Percentiles rank a stretch among this genome's conserved stretches.
phyloP scores from a whole-genome alignment of 2,888 invertebrate genomes.

The Drosophila atripex region DNA sequence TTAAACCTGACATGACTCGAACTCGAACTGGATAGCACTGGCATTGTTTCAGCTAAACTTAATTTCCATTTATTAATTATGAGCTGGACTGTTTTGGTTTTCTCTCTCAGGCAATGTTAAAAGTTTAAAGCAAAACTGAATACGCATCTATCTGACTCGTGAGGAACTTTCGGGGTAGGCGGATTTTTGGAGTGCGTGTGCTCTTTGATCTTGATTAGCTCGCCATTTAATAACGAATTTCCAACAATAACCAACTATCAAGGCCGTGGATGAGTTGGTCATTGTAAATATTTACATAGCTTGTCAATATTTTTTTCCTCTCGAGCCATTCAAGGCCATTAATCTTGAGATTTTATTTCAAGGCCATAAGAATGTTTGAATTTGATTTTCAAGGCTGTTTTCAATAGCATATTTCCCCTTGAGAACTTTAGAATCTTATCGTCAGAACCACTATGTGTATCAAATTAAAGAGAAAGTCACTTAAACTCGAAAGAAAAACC shows the following conservation, averaged over 20 bases:
- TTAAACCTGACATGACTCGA: conserved; percentile 37
- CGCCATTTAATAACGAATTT: conserved; percentile 46
- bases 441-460: no score
- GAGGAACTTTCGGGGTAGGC: conserved; percentile 46
- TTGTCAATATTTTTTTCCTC: conserved; percentile 19
- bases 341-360: background rate
- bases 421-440: background rate
- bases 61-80: conserved; percentile 53
- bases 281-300: conserved; percentile 71
- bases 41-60: conserved; percentile 36
- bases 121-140: conserved; percentile 24
- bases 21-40: conserved; percentile 45
- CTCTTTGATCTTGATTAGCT: conserved; percentile 65
- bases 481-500: no score
- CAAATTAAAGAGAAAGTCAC: no score
- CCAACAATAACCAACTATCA: conserved; percentile 46
- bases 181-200: conserved; percentile 58
- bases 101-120: conserved; percentile 21
- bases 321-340: background rate
- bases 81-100: conserved; percentile 11
- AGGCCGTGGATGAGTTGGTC: conserved; percentile 60
- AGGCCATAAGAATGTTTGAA: background rate
- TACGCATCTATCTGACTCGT: conserved; percentile 54
- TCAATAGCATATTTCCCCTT: background rate
- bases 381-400: background rate